Base-by-base conservation (phyloP, 2,888 invertebrate species). In the Selenia dentaria region DNA sequence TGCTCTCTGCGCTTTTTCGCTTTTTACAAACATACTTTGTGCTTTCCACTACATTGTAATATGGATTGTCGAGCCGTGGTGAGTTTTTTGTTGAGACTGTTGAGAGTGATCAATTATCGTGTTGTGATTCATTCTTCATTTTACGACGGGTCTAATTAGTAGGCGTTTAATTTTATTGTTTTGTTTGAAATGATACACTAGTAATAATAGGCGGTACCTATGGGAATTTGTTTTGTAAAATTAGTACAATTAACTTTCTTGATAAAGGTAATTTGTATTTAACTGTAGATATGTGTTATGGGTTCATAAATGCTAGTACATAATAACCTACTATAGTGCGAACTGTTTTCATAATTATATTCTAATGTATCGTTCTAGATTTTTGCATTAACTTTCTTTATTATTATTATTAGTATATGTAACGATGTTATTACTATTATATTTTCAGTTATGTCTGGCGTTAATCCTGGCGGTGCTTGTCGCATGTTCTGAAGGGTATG, bases 31-130 rank as follows among this genome's bases (percentile, higher is more conserved):
- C 46, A 65, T 67, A 67, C 67, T 53, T 45, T 63, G 80, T 78
- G 79, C 73, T 79, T 87, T 86, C 71, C 78, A 75, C 74, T 67
- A 65, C 79, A 83, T 86, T 82, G 82, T 83, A 70, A 54, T 51
- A 89, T 89, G 89, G 83, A 86, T 79, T 85, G 74, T 63, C 79
- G 81, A 66, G 69, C 73, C 42, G 67, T 73, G 85, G 89, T 89
- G 66, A 70, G 88, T 81, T 70, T 75, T 79, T 75, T 41, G 55
- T 42, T 31, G 12, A 2, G 43, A 48, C 37, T 47, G 45, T 52
- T 60, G 66, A 61, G 59, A 69, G 52, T 51, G 56, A 43, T 53
- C 37, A 46, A 51, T 51, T 62, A 59, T 54, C 50, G 28, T 3
- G 2, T 22, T 9, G 35, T 40, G 57, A 58, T 53, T 60, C 54